Percentiles rank a stretch among this genome's conserved stretches.
These are phyloP conservation scores for Malacosoma neustria DNA, from an alignment of 2,888 invertebrate genomes.

Conservation along the genomic window DNA sequence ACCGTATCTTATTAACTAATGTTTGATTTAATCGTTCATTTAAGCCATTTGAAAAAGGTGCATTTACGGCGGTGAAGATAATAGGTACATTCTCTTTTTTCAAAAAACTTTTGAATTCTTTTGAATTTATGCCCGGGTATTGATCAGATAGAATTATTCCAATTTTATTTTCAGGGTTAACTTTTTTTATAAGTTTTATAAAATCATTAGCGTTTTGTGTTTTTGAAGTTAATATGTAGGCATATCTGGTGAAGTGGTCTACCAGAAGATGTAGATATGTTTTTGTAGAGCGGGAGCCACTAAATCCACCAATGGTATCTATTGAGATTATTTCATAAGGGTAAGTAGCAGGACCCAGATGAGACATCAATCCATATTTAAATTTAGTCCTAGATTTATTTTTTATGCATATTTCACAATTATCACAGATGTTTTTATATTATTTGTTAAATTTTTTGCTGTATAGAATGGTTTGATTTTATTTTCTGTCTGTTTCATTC, in stretches of 20 bases:
- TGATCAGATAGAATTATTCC: slow-evolving; percentile 16
- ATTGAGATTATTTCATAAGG: slow-evolving; percentile 14
- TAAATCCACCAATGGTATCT: slow-evolving; percentile 19
- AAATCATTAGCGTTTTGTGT: slow-evolving; percentile 18
- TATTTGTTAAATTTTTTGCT: slow-evolving; percentile 12
- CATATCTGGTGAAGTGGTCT: slow-evolving; percentile 16
- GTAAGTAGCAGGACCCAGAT: slow-evolving; percentile 14
- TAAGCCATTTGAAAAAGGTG: slow-evolving; percentile 22
- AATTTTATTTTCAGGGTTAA: slow-evolving; percentile 8
- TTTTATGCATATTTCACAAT: no score
- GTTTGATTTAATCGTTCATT: no score
- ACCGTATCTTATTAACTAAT: slow-evolving; percentile 22
- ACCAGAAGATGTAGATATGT: slow-evolving; percentile 16
- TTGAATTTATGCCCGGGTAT: slow-evolving; percentile 24
- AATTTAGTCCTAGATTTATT: slow-evolving; percentile 15
- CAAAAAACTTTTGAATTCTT: slow-evolving; percentile 14
- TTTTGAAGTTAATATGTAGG: slow-evolving; percentile 15
- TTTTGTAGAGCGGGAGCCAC: slow-evolving; percentile 17
- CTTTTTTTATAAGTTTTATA: slow-evolving; percentile 10
- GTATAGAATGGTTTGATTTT: slow-evolving; percentile 12
- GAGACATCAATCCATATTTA: slow-evolving; percentile 18
- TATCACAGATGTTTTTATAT: slow-evolving; percentile 8
- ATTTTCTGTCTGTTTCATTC: slow-evolving; percentile 11
- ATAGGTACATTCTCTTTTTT: slow-evolving; percentile 13
- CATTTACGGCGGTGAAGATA: slow-evolving; percentile 26